Evolutionary conservation across 2,113 vertebrate species (phyloP).

Genomic region (human): DNA sequence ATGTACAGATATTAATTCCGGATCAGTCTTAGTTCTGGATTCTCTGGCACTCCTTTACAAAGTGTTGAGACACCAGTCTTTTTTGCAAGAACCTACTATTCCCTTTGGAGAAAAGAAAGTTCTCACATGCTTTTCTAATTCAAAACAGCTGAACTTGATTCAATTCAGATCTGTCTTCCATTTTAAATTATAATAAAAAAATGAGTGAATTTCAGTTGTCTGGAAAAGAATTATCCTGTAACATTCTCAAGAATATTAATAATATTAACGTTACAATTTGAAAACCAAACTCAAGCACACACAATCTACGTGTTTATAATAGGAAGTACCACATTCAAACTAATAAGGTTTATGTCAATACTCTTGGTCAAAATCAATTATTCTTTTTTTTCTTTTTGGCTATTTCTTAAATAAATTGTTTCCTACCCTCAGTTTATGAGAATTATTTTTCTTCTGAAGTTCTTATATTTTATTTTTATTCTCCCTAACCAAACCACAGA

Average conservation of each 20-base stretch:
- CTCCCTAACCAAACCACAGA: conserved; percentile 78
- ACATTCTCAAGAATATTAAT: conserved; percentile 72
- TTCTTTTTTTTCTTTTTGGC: conserved; percentile 20
- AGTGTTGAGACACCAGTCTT: not conserved
- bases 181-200: conserved; percentile 75
- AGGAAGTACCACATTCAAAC: conserved; percentile 18
- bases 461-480: conserved; percentile 80
- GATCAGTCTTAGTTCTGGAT: not conserved
- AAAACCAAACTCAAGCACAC: conserved; percentile 65
- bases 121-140: conserved; percentile 69
- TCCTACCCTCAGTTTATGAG: conserved; percentile 67
- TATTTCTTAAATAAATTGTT: conserved; percentile 66
- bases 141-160: conserved; percentile 77
- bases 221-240: conserved; percentile 70
- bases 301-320: conserved; percentile 64
- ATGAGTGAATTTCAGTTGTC: conserved; percentile 68
- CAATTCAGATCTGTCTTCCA: conserved; percentile 72
- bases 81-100: conserved; percentile 51
- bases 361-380: conserved; percentile 59
- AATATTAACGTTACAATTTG: conserved; percentile 69
- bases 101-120: conserved; percentile 62
- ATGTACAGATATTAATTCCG: not conserved
- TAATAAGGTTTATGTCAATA: conserved; percentile 54
- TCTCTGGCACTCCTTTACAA: not conserved
- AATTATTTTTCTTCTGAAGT: conserved; percentile 76